Evolutionary conservation across 2,888 invertebrate genomes (phyloP), one percentile per base, ranked within the genome.

Genomic region (Phyto melanocephala): DNA sequence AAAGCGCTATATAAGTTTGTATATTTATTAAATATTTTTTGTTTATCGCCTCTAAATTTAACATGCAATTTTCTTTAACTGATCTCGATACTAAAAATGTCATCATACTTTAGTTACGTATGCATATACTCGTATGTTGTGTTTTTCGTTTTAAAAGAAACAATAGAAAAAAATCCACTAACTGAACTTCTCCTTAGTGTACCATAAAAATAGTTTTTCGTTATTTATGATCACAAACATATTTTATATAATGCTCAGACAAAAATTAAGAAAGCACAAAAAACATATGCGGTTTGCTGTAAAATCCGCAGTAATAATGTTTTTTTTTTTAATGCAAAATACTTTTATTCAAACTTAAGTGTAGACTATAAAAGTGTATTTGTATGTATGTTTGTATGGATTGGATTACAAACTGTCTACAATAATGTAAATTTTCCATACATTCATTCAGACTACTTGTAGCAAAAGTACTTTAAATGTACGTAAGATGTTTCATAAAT

Each of bases 281-380:
- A 47, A 65, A 65, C 58, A 47, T 15, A 56, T 81, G 76, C 67
- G 76, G 71, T 72, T 60, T 67, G 54, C 76, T 72, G 40, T 35
- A 56, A 76, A 72, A 62, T 72, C 71, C 81, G 72, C 81, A 72
- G 72, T 63, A 81, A 72, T 77, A 81, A 81, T 77, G 47, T 72
- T 67, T 62, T 28, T 28, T 28, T 63, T 20, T 28, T 45, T n/a
- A 67, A 60, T 33, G 40, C 28, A 22, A 65, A 47, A 7, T 8
- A 56, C 4, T n/a, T 62, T 28, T 24, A 24, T 11, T 35, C 47
- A 65, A 47, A 35, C 13, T 33, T 1, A 15, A 33, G 13, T 60
- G 37, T 33, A 60, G 52, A 54, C 33, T 20, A n/a, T n/a, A n/a
- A n/a, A n/a, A n/a, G n/a, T n/a, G 33, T 15, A 56, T 45, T 5